Percentiles rank a stretch among this genome's conserved stretches.
Evolutionary conservation across 2,113 vertebrate genomes (phyloP).

Genomic region (Choloepus hoffmanni): DNA sequence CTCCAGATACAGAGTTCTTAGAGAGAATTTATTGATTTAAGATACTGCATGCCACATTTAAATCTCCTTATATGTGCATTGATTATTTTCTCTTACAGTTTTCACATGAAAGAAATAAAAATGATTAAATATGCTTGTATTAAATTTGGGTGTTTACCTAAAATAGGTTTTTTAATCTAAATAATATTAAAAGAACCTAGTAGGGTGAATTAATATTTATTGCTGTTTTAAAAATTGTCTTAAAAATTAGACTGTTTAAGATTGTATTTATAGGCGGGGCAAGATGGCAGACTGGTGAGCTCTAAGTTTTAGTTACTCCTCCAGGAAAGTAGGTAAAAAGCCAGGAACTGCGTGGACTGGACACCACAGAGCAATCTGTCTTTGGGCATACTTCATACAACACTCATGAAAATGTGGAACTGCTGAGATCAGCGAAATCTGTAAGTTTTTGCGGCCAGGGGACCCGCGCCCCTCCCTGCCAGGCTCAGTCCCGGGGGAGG

Average conservation of each 20-base stretch:
- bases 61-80: neutral
- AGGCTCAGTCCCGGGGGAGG: no score
- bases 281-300: no score
- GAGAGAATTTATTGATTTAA: neutral
- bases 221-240: neutral
- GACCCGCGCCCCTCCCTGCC: no score
- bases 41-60: neutral
- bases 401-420: no score
- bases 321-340: no score
- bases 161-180: neutral
- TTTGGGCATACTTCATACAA: no score
- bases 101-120: neutral
- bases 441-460: no score
- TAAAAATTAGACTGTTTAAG: neutral
- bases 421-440: no score
- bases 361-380: no score
- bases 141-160: neutral
- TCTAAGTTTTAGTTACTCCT: no score
- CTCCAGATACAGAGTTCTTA: neutral
- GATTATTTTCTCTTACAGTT: neutral
- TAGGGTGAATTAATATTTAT: neutral
- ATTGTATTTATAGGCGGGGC: no score
- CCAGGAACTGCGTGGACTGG: no score
- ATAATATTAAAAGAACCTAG: neutral
- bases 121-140: neutral